Evolutionary conservation across 2,888 invertebrate genomes (phyloP), one percentile per base, ranked within the genome.

Genomic region (Sisyra nigra): DNA sequence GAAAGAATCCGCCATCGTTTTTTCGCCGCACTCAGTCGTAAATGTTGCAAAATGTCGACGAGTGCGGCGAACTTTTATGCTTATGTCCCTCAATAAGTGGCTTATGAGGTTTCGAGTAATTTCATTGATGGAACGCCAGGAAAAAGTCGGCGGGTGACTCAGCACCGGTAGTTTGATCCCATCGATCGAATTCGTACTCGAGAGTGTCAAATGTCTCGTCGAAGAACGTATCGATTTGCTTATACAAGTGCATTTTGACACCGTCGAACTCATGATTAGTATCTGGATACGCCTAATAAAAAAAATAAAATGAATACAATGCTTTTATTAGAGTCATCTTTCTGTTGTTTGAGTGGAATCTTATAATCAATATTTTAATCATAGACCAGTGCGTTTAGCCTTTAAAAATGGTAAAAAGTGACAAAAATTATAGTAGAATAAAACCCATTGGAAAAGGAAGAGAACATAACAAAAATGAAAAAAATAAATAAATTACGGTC

Each of bases 141-240:
- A 41, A 41, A 13, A 41, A 31, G 24, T 41, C 41, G 11, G 34
- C 31, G 4, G 41, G 13, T 13, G 30, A 15, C 13, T 41, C 41
- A 15, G 30, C 17, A 18, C 14, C 40, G 5, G 41, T 33, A 8
- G 30, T 31, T 19, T 33, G 34, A 18, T 41, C 41, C 41, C 41
- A 41, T 34, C 34, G 19, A 24, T 41, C 41, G 13, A 41, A 19
- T 11, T 31, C 41, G 17, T 18, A 34, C 46, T 80, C 77, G 14
- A 75, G 67, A 1, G 76, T 75, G 0, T 78, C 83, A 57, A 87
- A 86, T 56, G 82, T 83, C 47, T 87, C 83, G 59, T 84, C 80
- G 57, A 89, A 77, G 65, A 87, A 91, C 57, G 81, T 76, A 60
- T 89, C 88, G 72, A 91, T 79, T 8, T 85, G 78, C 55, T 76